These are phyloP conservation scores for Atrichornis clamosus DNA, from an alignment of 2,113 vertebrate genomes.

Conservation along the genomic window DNA sequence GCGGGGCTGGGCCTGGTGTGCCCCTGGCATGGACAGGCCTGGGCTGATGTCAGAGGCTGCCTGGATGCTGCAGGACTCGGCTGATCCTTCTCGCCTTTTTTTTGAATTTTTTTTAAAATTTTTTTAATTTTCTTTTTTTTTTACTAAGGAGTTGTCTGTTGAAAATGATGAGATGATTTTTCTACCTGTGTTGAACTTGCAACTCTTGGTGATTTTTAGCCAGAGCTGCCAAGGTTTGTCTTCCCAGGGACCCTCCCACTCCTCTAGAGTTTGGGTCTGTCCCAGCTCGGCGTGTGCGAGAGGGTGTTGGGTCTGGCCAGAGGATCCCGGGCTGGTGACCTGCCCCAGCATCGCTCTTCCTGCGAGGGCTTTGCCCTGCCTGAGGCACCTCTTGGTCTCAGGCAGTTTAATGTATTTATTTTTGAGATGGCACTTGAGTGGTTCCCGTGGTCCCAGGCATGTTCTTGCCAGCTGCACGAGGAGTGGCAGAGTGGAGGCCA, in stretches of 20 bases:
- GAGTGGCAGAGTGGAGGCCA: accelerated
- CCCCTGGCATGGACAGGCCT: neutral
- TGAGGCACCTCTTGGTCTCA: neutral
- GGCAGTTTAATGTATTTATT: slow-evolving; percentile 59
- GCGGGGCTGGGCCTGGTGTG: accelerated
- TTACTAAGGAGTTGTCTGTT: neutral
- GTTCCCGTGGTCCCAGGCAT: neutral
- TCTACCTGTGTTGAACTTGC: neutral
- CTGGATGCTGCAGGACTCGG: neutral
- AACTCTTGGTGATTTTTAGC: neutral
- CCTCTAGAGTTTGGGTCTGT: neutral
- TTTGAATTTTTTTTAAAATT: neutral
- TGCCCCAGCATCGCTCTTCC: neutral
- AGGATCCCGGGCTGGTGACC: neutral
- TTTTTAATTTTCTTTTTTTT: neutral
- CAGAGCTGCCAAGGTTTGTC: neutral
- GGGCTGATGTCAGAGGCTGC: neutral
- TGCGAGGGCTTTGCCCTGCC: neutral
- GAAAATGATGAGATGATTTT: neutral
- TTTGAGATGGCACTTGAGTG: slow-evolving; percentile 36
- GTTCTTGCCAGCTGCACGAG: neutral
- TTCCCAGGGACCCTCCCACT: neutral
- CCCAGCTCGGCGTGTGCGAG: neutral
- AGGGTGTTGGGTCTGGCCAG: neutral
- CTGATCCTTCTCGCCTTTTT: neutral